A percentile compares a stretch with the other conserved stretches of the same genome.
These are phyloP conservation scores for Ceyx erithaca DNA, from an alignment of 2,797 vertebrate genomes.

Conservation along the genomic window DNA sequence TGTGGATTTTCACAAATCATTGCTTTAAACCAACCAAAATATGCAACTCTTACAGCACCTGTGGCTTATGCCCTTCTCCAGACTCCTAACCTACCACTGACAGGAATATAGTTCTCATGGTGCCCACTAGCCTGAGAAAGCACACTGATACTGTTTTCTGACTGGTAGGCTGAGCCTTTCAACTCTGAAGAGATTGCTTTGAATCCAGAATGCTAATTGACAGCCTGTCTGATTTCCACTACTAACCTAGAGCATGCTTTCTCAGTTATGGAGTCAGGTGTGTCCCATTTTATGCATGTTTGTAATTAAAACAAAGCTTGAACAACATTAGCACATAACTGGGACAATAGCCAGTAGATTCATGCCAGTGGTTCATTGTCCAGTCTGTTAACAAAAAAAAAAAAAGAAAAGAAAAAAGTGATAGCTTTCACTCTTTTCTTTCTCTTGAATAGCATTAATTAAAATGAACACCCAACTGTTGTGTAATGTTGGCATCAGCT, in stretches of 20 bases:
- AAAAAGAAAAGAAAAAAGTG: not conserved
- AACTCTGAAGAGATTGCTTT: not conserved
- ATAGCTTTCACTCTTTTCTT: not conserved
- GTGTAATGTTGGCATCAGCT: not conserved
- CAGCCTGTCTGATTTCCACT: rapidly evolving
- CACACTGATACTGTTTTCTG: not conserved
- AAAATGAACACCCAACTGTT: not conserved
- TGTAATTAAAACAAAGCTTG: not conserved
- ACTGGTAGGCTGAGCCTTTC: not conserved
- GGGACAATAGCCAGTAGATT: not conserved
- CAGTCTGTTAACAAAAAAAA: not conserved
- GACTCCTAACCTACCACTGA: not conserved
- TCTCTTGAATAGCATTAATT: not conserved
- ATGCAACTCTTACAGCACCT: not conserved
- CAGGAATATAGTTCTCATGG: rapidly evolving
- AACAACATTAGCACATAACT: not conserved
- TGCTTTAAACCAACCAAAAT: not conserved
- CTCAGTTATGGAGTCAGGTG: not conserved
- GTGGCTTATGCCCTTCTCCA: not conserved
- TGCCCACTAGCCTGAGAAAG: not conserved
- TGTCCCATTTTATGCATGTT: not conserved
- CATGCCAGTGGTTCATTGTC: not conserved
- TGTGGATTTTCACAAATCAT: not conserved
- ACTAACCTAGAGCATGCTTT: not conserved
- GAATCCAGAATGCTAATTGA: not conserved